Evolutionary conservation across 2,888 invertebrate genomes (phyloP).

Genomic region (Agrypnus murinus): DNA sequence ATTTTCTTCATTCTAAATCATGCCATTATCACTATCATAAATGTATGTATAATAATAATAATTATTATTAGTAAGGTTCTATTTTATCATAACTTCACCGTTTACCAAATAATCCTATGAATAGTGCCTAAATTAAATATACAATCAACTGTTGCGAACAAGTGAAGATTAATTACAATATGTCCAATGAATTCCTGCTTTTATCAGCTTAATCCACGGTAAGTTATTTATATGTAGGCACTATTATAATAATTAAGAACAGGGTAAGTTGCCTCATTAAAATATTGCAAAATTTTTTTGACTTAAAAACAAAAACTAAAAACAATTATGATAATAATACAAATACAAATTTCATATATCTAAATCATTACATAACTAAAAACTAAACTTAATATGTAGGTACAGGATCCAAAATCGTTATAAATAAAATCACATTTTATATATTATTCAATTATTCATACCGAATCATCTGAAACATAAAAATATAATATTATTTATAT

Average conservation of each 20-base stretch:
- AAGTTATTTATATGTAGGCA: constrained; percentile 40
- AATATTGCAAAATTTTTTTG: not conserved
- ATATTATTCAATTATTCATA: constrained; percentile 58
- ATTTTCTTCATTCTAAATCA: too few species aligned
- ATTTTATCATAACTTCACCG: too few species aligned
- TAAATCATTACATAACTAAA: constrained; percentile 48
- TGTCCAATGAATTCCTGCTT: too few species aligned
- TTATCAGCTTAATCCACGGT: constrained; percentile 29
- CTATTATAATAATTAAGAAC: constrained; percentile 45
- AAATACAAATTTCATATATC: constrained; percentile 30
- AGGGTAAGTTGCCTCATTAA: too few species aligned
- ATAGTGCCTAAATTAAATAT: too few species aligned
- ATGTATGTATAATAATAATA: too few species aligned
- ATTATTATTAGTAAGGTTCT: too few species aligned
- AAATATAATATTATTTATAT: constrained; percentile 54
- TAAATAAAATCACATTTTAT: constrained; percentile 60
- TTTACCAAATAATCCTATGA: too few species aligned
- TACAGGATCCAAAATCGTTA: constrained; percentile 46
- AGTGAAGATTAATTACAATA: too few species aligned
- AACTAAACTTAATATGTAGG: constrained; percentile 47
- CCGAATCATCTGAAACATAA: constrained; percentile 66
- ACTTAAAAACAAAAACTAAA: not conserved
- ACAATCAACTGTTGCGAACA: too few species aligned
- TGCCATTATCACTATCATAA: too few species aligned
- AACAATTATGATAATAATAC: constrained; percentile 19